A percentile compares a stretch with the other conserved stretches of the same genome.
Evolutionary conservation across 2,113 vertebrate species (phyloP).

Genomic region (Sebastes fasciatus): DNA sequence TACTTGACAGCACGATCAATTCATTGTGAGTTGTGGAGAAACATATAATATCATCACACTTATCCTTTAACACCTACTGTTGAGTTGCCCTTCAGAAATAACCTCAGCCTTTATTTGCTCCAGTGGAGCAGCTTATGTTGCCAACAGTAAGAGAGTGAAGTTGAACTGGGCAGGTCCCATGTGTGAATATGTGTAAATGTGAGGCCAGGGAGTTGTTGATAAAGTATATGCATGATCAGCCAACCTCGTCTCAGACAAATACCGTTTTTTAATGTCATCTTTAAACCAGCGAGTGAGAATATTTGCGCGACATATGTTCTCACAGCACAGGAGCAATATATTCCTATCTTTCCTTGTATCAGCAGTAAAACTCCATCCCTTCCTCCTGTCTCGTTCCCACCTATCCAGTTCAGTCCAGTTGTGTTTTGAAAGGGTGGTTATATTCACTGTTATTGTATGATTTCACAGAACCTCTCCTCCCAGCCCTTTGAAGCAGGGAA

Average conservation of each 20-base stretch:
- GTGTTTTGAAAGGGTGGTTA: slow-evolving; percentile 83
- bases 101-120: background rate
- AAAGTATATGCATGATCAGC: slow-evolving; percentile 15
- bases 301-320: slow-evolving; percentile 43
- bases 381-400: slow-evolving; percentile 76
- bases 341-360: slow-evolving; percentile 70
- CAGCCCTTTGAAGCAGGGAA: slow-evolving; percentile 78
- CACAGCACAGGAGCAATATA: slow-evolving; percentile 56
- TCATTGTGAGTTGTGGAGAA: background rate
- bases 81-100: slow-evolving; percentile 13
- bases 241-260: slow-evolving; percentile 20
- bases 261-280: slow-evolving; percentile 19
- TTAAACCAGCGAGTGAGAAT: slow-evolving; percentile 28
- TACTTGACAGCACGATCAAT: background rate
- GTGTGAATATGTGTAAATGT: slow-evolving; percentile 23
- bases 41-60: background rate
- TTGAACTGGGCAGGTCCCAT: background rate
- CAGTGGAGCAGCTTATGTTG: background rate
- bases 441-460: slow-evolving; percentile 80
- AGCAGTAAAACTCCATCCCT: slow-evolving; percentile 72
- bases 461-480: slow-evolving; percentile 81
- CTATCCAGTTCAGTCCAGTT: slow-evolving; percentile 74
- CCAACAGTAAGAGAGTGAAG: background rate
- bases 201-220: slow-evolving; percentile 3
- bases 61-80: slow-evolving; percentile 14